Percentiles rank a stretch among this genome's conserved stretches.
These are phyloP conservation scores for Fragum whitleyi DNA, from an alignment of 2,888 invertebrate genomes.

Conservation along the genomic window DNA sequence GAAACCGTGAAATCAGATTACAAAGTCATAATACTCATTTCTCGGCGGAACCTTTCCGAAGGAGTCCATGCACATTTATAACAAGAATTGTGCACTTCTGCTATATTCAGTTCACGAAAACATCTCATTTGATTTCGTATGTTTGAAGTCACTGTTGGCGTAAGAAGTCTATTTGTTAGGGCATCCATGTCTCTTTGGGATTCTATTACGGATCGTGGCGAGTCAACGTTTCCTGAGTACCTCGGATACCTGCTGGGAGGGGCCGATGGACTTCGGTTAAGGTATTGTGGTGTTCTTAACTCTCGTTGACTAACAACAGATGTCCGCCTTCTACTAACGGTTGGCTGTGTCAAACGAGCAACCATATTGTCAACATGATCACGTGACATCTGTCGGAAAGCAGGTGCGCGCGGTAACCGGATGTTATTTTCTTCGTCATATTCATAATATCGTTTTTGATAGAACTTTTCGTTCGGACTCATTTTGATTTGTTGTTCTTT, in stretches of 20 bases:
- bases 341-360: constrained; percentile 60
- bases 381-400: constrained; percentile 60
- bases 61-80: constrained; percentile 43
- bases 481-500: constrained; percentile 38
- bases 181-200: constrained; percentile 36
- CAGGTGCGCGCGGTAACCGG: constrained; percentile 65
- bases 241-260: constrained; percentile 9
- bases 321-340: constrained; percentile 48
- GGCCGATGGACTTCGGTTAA: constrained; percentile 13
- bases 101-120: constrained; percentile 28
- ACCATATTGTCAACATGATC: constrained; percentile 61
- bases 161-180: constrained; percentile 46
- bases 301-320: constrained; percentile 53
- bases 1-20: background rate
- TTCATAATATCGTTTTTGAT: constrained; percentile 43
- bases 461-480: constrained; percentile 35
- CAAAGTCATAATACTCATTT: constrained; percentile 20
- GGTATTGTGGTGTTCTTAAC: constrained; percentile 30
- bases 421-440: constrained; percentile 57
- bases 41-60: constrained; percentile 47
- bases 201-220: background rate
- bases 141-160: constrained; percentile 55
- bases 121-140: constrained; percentile 47
- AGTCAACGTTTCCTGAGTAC: constrained; percentile 8
- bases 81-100: constrained; percentile 44